Evolutionary conservation across 2,113 vertebrate species (phyloP).

Genomic region (Zeus faber): DNA sequence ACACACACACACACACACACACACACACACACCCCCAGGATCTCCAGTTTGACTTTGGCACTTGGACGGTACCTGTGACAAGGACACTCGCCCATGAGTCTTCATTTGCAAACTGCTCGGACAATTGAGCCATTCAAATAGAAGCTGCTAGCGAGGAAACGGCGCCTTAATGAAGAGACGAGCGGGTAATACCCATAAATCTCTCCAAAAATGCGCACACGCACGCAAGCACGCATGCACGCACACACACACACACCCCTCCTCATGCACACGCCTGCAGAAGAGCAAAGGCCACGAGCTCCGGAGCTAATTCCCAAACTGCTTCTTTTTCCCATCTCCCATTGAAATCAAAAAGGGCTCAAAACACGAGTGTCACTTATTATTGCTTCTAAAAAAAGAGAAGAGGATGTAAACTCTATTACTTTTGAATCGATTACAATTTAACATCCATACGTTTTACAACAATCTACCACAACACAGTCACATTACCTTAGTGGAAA

Average conservation of each 20-base stretch:
- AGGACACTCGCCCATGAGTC: constrained; percentile 71
- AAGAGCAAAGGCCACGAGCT: constrained; percentile 35
- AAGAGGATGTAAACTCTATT: too few species aligned
- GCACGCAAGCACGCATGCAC: constrained; percentile 7
- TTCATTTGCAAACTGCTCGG: constrained; percentile 57
- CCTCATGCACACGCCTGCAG: constrained; percentile 21
- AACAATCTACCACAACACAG: too few species aligned
- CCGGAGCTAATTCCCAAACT: too few species aligned
- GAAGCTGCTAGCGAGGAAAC: constrained; percentile 63
- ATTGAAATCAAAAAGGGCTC: too few species aligned
- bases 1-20: constrained; percentile 9
- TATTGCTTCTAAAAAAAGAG: too few species aligned
- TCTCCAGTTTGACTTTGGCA: constrained; percentile 61
- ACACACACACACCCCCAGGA: constrained; percentile 8
- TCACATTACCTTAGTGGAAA: too few species aligned
- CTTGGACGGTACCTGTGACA: constrained; percentile 53
- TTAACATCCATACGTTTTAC: too few species aligned
- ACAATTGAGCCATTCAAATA: constrained; percentile 80
- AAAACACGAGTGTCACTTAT: too few species aligned
- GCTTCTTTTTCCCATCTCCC: too few species aligned
- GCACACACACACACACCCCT: constrained; percentile 17
- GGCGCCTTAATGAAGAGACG: constrained; percentile 70
- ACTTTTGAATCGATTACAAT: too few species aligned
- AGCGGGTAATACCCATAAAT: constrained; percentile 69
- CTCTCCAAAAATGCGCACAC: constrained; percentile 35